phyloP scores from a whole-genome alignment of 2,797 vertebrate species.

The Enteromius unitaeniatus region DNA sequence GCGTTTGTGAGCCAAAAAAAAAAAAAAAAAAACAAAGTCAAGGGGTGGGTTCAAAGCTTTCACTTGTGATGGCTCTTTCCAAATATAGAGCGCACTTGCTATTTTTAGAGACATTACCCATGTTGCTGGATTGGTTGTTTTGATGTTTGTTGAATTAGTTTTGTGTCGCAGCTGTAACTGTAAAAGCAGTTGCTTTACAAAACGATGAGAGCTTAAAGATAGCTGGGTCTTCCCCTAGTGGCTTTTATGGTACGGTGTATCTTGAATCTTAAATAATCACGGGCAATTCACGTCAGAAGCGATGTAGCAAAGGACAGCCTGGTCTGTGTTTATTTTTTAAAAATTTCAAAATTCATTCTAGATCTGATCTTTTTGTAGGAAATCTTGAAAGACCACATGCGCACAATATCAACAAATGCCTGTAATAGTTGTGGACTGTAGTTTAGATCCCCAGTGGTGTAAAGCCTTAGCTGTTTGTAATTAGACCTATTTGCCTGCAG shows the following conservation, averaged over 20 bases:
- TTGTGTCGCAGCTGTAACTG: slow-evolving; percentile 43
- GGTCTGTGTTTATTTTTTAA: slow-evolving; percentile 53
- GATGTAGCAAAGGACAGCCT: slow-evolving; percentile 50
- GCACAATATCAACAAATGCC: slow-evolving; percentile 54
- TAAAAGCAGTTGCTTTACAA: slow-evolving; percentile 45
- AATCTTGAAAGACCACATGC: slow-evolving; percentile 44
- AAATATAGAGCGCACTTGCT: slow-evolving; percentile 41
- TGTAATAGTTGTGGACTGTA: slow-evolving; percentile 51
- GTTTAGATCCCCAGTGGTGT: slow-evolving; percentile 59
- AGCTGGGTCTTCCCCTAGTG: slow-evolving; percentile 21
- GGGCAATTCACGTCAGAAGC: slow-evolving; percentile 15
- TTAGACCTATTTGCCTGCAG: slow-evolving; percentile 62
- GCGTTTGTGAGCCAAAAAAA: slow-evolving; percentile 37
- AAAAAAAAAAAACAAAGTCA: slow-evolving; percentile 20
- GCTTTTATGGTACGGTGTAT: slow-evolving; percentile 36
- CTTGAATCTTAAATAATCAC: slow-evolving; percentile 35
- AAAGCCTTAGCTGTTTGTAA: slow-evolving; percentile 60
- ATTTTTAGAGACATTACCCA: slow-evolving; percentile 25
- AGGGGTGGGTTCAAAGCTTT: slow-evolving; percentile 13
- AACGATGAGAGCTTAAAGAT: slow-evolving; percentile 23
- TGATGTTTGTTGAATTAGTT: slow-evolving; percentile 52
- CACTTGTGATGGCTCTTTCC: slow-evolving; percentile 34
- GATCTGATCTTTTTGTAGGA: slow-evolving; percentile 57
- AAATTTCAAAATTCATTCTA: slow-evolving; percentile 64
- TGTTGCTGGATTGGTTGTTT: slow-evolving; percentile 49